phyloP scores from a whole-genome alignment of 2,888 invertebrate species.

The Lingula anatina region DNA sequence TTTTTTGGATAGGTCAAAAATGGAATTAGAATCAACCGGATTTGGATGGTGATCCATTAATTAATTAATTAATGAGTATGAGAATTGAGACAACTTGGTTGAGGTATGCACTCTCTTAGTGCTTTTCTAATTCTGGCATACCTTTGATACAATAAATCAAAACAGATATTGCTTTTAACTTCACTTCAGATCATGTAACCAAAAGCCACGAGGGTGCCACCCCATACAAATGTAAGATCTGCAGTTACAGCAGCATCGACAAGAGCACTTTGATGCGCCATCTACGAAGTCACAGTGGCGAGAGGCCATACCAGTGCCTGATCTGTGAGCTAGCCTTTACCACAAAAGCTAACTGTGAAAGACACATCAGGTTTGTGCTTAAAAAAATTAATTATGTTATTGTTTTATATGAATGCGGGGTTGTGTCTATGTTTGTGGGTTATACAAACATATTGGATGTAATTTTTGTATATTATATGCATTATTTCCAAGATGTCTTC shows the following conservation, averaged over 20 bases:
- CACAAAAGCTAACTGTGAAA: constrained; percentile 94
- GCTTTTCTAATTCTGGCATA: too few species aligned
- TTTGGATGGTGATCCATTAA: too few species aligned
- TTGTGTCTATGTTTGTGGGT: background rate
- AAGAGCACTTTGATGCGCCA: constrained; percentile 88
- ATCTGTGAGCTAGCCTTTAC: constrained; percentile 96
- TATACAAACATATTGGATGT: background rate
- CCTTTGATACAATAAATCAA: too few species aligned
- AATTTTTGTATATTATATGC: too few species aligned
- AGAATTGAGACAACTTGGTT: too few species aligned
- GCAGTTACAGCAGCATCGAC: constrained; percentile 81
- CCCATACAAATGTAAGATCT: constrained; percentile 89
- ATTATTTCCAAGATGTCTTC: too few species aligned
- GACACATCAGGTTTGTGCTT: constrained; percentile 64
- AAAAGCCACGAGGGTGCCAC: constrained; percentile 69
- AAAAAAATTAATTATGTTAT: background rate
- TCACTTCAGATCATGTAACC: too few species aligned
- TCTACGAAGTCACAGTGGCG: constrained; percentile 90
- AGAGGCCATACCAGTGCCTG: constrained; percentile 88
- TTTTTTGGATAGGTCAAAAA: too few species aligned
- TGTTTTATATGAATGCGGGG: background rate
- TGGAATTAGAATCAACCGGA: too few species aligned
- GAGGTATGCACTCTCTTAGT: too few species aligned
- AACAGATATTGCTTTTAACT: background rate
- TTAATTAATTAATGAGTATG: too few species aligned